Percentiles rank a stretch among this genome's conserved stretches.
phyloP scores from a whole-genome alignment of 2,888 invertebrate species.

The Drosophila prolongata region DNA sequence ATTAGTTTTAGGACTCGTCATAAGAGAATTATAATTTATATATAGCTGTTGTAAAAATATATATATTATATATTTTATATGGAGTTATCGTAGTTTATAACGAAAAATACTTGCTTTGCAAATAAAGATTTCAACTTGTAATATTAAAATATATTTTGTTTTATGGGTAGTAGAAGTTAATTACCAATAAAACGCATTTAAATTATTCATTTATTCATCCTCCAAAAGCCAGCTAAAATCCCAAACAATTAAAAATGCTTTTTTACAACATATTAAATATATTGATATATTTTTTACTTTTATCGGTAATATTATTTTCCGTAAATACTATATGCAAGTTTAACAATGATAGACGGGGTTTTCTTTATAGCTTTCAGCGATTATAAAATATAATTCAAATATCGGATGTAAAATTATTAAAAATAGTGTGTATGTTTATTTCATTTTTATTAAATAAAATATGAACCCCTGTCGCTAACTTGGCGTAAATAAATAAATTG shows the following conservation, averaged over 20 bases:
- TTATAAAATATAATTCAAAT: slow-evolving; percentile 24
- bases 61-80: slow-evolving; percentile 35
- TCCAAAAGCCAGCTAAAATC: neutral
- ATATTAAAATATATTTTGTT: neutral
- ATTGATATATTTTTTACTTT: slow-evolving; percentile 46
- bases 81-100: slow-evolving; percentile 26
- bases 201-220: too few relatives aligned
- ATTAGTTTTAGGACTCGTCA: neutral
- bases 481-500: slow-evolving; percentile 64
- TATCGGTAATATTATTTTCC: slow-evolving; percentile 48
- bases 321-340: slow-evolving; percentile 47
- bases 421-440: slow-evolving; percentile 17
- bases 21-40: slow-evolving; percentile 11
- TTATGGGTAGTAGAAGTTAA: neutral
- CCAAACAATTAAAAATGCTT: neutral
- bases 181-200: too few relatives aligned
- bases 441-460: slow-evolving; percentile 38
- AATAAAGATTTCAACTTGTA: slow-evolving; percentile 1
- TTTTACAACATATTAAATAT: slow-evolving; percentile 29
- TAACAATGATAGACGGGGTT: slow-evolving; percentile 65
- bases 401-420: slow-evolving; percentile 16
- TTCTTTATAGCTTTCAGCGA: slow-evolving; percentile 31
- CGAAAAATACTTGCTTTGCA: slow-evolving; percentile 9
- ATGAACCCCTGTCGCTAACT: slow-evolving; percentile 24
- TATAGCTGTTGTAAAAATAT: slow-evolving; percentile 28